A percentile compares a stretch with the other conserved stretches of the same genome.
phyloP scores from a whole-genome alignment of 1,140 invertebrate species.

The Drosophila pruinosa region DNA sequence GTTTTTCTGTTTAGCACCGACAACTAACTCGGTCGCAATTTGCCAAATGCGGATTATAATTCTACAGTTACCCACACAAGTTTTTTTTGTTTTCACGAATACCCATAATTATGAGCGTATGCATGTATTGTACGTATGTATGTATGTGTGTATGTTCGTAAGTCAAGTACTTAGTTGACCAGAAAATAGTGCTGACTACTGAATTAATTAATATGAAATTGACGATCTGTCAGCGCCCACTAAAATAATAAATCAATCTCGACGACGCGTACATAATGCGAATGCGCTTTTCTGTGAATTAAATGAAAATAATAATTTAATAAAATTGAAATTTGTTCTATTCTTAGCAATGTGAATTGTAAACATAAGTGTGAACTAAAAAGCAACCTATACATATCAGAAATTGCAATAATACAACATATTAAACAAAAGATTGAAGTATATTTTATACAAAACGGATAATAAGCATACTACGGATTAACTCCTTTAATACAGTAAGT shows the following conservation, averaged over 20 bases:
- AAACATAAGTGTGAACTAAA: slow-evolving; percentile 17
- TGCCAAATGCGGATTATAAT: slow-evolving; percentile 16
- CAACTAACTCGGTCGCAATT: slow-evolving; percentile 29
- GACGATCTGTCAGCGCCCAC: slow-evolving; percentile 23
- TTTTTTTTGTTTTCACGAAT: not conserved
- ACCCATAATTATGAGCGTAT: not conserved
- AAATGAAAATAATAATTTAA: slow-evolving; percentile 1
- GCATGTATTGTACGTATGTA: slow-evolving; percentile 2
- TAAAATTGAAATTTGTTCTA: slow-evolving; percentile 1
- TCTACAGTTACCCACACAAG: slow-evolving; percentile 13
- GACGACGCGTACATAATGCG: slow-evolving; percentile 3
- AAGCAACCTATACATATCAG: slow-evolving; percentile 43
- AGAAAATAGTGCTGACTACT: slow-evolving; percentile 26
- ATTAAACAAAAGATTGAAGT: slow-evolving; percentile 10
- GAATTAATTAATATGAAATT: slow-evolving; percentile 18
- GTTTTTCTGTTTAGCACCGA: slow-evolving; percentile 38
- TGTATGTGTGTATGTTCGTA: slow-evolving; percentile 8
- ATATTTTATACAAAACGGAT: slow-evolving; percentile 18
- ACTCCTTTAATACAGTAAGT: slow-evolving; percentile 16
- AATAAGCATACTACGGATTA: slow-evolving; percentile 14
- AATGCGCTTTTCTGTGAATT: slow-evolving; percentile 1
- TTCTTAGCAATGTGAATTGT: slow-evolving; percentile 40
- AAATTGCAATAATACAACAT: slow-evolving; percentile 37
- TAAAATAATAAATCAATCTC: slow-evolving; percentile 29
- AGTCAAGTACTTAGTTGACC: slow-evolving; percentile 16